Evolutionary conservation across 2,888 invertebrate genomes (phyloP), one percentile per base, ranked within the genome.

Genomic region (Megalurothrips usitatus): DNA sequence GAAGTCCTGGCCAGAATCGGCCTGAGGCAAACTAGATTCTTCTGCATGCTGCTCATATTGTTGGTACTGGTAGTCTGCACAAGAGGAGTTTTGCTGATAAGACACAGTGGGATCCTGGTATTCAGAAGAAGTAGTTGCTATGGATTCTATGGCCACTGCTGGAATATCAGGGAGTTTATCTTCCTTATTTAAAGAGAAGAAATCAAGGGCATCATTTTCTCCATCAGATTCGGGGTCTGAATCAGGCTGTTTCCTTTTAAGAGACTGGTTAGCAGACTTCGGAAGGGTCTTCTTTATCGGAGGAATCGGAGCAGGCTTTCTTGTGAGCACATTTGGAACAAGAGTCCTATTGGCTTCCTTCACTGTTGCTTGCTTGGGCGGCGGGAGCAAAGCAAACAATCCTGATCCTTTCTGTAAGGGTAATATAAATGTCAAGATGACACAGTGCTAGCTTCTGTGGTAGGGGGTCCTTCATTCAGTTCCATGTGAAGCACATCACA

Each of bases 331-430:
- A 80, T 88, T 87, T 0, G 90, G 90, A 75, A 89, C 85, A 68
- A 90, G 58, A 63, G 82, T 80, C 81, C 85, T 86, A 11, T 82
- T 82, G 28, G 82, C 63, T 63, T 82, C 81, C 14, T 81, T 81
- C 6, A 82, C 79, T 81, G 87, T 81, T 47, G 84, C 87, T 85
- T 89, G 88, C 87, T 89, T 92, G 19, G 94, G 94, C 84, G 91
- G 90, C 12, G 94, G 94, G 78, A 95, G 86, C 78, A 94, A 87
- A 81, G 91, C 90, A 79, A 94, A 89, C 14, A 95, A 87, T 12
- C 93, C 91, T 23, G 91, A 91, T 83, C 90, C 91, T 88, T 90
- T 91, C 92, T 92, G 83, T 49, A 86, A 86, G 81, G 86, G 82
- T 86, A 87, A 81, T 82, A 82, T 81, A 79, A 63, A 81, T 83